Percentiles rank a stretch among this genome's conserved stretches.
Evolutionary conservation across 2,888 invertebrate genomes (phyloP).

Genomic region (Eristalinus sepulchralis): DNA sequence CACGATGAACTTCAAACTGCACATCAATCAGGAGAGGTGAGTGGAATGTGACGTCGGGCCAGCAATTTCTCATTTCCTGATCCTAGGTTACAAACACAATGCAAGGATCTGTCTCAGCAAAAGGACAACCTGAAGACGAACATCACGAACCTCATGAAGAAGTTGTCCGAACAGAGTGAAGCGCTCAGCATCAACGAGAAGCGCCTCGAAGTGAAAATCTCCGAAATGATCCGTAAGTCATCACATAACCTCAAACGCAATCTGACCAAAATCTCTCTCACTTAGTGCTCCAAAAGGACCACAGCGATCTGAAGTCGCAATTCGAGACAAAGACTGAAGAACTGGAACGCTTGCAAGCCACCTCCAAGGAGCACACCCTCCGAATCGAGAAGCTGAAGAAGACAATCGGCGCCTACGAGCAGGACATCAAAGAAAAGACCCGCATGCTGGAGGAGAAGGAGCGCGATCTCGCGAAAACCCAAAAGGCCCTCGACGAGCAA

Average conservation of each 20-base stretch:
- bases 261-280: neutral
- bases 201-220: slow-evolving; percentile 76
- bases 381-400: slow-evolving; percentile 79
- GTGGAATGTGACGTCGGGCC: neutral
- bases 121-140: slow-evolving; percentile 77
- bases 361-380: slow-evolving; percentile 77
- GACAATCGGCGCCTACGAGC: slow-evolving; percentile 77
- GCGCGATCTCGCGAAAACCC: slow-evolving; percentile 77
- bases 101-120: slow-evolving; percentile 78
- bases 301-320: slow-evolving; percentile 74
- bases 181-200: slow-evolving; percentile 76
- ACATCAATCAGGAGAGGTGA: slow-evolving; percentile 78
- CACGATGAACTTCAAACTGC: slow-evolving; percentile 78
- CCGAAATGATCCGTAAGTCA: slow-evolving; percentile 76
- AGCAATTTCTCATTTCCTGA: too few relatives aligned
- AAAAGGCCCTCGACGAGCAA: slow-evolving; percentile 78
- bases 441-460: slow-evolving; percentile 77
- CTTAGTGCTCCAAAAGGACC: slow-evolving; percentile 75
- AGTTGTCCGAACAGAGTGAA: slow-evolving; percentile 77
- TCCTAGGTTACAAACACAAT: slow-evolving; percentile 77
- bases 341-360: slow-evolving; percentile 74
- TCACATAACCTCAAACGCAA: neutral
- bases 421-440: slow-evolving; percentile 77
- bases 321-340: slow-evolving; percentile 75
- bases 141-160: slow-evolving; percentile 77